These are phyloP conservation scores for Aleiodes sp. DNA, from an alignment of 1,140 invertebrate species.

Conservation along the genomic window DNA sequence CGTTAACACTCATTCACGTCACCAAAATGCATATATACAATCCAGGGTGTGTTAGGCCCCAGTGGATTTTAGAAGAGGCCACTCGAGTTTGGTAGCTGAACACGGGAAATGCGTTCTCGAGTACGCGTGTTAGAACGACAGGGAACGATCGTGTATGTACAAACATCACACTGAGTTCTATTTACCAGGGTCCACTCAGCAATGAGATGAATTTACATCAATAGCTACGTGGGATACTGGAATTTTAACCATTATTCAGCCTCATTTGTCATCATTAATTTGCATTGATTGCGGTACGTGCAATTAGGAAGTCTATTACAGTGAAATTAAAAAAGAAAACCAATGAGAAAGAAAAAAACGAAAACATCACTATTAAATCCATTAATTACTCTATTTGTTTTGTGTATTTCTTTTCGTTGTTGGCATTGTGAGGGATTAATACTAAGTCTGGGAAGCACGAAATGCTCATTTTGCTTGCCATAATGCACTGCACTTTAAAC, in stretches of 20 bases:
- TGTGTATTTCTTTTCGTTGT: no score
- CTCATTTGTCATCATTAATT: constrained; percentile 31
- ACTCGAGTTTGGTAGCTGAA: constrained; percentile 29
- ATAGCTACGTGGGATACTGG: neutral
- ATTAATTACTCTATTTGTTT: no score
- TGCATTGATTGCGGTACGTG: constrained; percentile 38
- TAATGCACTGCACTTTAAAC: constrained; percentile 29
- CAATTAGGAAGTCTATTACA: no score
- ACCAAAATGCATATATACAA: constrained; percentile 25
- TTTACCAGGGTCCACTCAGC: constrained; percentile 4
- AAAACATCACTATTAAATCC: no score
- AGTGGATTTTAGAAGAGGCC: constrained; percentile 22
- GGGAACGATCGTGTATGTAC: constrained; percentile 2
- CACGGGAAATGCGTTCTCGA: constrained; percentile 20
- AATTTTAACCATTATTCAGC: constrained; percentile 30
- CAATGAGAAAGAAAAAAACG: no score
- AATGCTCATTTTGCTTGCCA: neutral
- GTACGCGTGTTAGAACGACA: constrained; percentile 4
- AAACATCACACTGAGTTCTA: constrained; percentile 10
- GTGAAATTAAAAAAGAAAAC: no score
- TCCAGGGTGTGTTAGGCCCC: neutral
- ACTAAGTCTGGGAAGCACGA: neutral
- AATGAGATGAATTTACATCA: constrained; percentile 7
- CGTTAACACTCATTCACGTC: constrained; percentile 20
- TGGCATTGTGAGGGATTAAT: no score